A percentile compares a stretch with the other conserved stretches of the same genome.
These are phyloP conservation scores for Drosophila subpulchrella DNA, from an alignment of 1,140 invertebrate species.

Conservation along the genomic window DNA sequence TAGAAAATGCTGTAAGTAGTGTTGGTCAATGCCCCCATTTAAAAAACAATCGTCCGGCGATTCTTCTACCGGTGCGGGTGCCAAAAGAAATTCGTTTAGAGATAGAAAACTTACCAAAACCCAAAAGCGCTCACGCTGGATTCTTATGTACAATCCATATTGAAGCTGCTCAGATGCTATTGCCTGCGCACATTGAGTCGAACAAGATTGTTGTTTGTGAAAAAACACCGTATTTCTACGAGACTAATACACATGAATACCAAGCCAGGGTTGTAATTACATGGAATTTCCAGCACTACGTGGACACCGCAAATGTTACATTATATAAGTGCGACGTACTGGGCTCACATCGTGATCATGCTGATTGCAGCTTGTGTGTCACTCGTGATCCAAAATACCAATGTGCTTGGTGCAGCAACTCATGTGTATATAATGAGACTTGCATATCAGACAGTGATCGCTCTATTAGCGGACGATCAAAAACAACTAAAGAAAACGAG, in stretches of 20 bases:
- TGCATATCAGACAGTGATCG: slow-evolving; percentile 85
- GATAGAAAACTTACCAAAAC: slow-evolving; percentile 95
- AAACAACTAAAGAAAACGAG: slow-evolving; percentile 87
- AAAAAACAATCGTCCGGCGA: slow-evolving; percentile 87
- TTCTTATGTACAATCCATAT: slow-evolving; percentile 96
- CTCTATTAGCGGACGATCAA: slow-evolving; percentile 4
- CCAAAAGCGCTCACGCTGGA: slow-evolving; percentile 93
- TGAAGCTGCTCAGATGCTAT: slow-evolving; percentile 94
- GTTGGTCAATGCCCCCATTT: slow-evolving; percentile 95
- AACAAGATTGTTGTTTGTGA: slow-evolving; percentile 95
- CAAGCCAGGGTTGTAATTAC: slow-evolving; percentile 95
- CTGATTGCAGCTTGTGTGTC: slow-evolving; percentile 97
- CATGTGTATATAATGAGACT: slow-evolving; percentile 93
- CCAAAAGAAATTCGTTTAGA: slow-evolving; percentile 94
- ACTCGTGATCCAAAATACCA: slow-evolving; percentile 94
- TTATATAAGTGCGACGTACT: slow-evolving; percentile 97
- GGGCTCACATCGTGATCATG: slow-evolving; percentile 95
- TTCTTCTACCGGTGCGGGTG: slow-evolving; percentile 94
- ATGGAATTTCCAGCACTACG: slow-evolving; percentile 96
- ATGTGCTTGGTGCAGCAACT: slow-evolving; percentile 96
- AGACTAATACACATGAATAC: slow-evolving; percentile 93
- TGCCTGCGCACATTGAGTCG: slow-evolving; percentile 93
- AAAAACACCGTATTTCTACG: slow-evolving; percentile 95
- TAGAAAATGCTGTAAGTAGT: slow-evolving; percentile 90
- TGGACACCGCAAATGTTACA: slow-evolving; percentile 94